Conservation (phyloP, 2,888 invertebrate genomes). For the Ichneumoninae sp. region DNA sequence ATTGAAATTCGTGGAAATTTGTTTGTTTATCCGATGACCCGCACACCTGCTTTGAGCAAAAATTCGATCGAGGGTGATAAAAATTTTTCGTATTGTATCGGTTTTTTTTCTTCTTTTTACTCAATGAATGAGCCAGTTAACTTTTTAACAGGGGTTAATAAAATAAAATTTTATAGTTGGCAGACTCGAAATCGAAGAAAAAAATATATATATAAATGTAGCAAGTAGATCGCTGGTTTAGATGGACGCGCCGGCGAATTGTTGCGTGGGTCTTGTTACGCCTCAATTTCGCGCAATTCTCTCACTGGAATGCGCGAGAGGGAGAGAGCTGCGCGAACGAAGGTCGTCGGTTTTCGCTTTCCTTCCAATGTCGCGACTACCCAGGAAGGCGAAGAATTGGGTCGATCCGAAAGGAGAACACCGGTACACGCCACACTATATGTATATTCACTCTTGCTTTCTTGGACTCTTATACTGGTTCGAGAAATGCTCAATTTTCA, state of each 20-base stretch:
- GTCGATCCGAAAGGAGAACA: slow-evolving; percentile 61
- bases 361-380: slow-evolving; percentile 67
- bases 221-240: slow-evolving; percentile 4
- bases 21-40: slow-evolving; percentile 1
- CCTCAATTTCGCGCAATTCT: slow-evolving; percentile 37
- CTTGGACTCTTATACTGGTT: background rate
- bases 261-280: slow-evolving; percentile 9
- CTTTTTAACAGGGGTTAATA: background rate
- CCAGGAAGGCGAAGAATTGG: slow-evolving; percentile 48
- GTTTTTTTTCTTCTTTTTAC: background rate
- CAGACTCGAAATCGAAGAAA: background rate
- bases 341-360: slow-evolving; percentile 76
- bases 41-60: background rate
- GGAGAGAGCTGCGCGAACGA: slow-evolving; percentile 75
- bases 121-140: background rate
- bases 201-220: background rate
- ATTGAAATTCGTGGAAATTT: background rate
- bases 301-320: slow-evolving; percentile 29
- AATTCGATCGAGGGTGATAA: background rate
- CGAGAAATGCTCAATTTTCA: slow-evolving; percentile 11
- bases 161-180: no score
- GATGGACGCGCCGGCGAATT: background rate
- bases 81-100: background rate
- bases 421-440: slow-evolving; percentile 32
- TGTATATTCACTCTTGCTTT: slow-evolving; percentile 8